Evolutionary conservation across 2,113 vertebrate species (phyloP), one percentile per base, ranked within the genome.

Genomic region (Leucoraja erinaceus): DNA sequence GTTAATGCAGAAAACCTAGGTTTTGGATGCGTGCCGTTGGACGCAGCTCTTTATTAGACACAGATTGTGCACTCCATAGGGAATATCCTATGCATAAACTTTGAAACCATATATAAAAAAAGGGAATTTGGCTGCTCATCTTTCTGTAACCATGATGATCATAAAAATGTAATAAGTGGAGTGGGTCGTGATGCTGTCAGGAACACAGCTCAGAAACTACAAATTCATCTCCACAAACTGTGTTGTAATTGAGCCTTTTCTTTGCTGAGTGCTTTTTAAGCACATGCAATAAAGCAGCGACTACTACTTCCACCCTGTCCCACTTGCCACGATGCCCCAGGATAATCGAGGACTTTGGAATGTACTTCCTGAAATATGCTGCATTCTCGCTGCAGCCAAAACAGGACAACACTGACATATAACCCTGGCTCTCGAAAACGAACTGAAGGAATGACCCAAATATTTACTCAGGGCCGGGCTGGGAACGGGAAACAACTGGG

Each of bases 41-140:
- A 28, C 8, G 10, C 81, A 84, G 20, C 54, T 59, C 66, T 28
- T 84, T 84, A n/a, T 84, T 59, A 25, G 54, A 28, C 54, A 84
- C 54, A 84, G 81, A 14, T 25, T 84, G 81, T 11, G 54, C 81
- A 59, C 81, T 84, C 81, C 81, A 84, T 28, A 5, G 54, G 81
- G 81, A 84, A 84, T 84, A 84, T 84, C 54, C 54, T 28, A 84
- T 8, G 10, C 0, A 84, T 59, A 84, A 84, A 59, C 81, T 54
- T 81, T 84, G 81, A 56, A 59, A 84, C 81, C 28, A n/a, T 59
- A 84, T 84, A 84, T 84, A 77, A 81, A 81, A 47, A 28, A 28
- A 28, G 3, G 22, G 54, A 9, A 25, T 84, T 84, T 14, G 81
- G 81, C 81, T 59, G 81, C 5, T 22, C 25, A 84, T 59, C 33